phyloP scores from a whole-genome alignment of 2,113 vertebrate genomes.

The Ptilonorhynchus violaceus region DNA sequence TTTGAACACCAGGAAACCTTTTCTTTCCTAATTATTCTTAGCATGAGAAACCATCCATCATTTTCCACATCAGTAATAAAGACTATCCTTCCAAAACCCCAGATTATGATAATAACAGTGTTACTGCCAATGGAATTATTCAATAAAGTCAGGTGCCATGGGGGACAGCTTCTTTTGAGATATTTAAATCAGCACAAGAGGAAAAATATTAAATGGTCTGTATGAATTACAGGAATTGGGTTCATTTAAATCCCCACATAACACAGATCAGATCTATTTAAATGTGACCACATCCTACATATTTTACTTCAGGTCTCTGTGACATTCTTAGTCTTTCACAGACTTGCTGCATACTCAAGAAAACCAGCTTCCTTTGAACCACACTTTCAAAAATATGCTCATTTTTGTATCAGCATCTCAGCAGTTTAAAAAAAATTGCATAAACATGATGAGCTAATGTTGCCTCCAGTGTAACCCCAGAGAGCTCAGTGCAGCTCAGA shows the following conservation, averaged over 20 bases:
- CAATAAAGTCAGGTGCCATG: not conserved
- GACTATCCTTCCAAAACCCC: not conserved
- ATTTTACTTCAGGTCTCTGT: not conserved
- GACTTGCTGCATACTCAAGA: not conserved
- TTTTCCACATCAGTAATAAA: not conserved
- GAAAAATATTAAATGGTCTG: not conserved
- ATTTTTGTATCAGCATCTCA: not conserved
- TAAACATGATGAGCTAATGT: not conserved
- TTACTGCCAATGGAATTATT: slow-evolving; percentile 6
- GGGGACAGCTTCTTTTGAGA: not conserved
- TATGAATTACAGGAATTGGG: not conserved
- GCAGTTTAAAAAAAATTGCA: not conserved
- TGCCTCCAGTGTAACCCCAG: not conserved
- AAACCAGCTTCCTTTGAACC: not conserved
- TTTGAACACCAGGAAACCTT: slow-evolving; percentile 1
- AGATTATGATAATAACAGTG: not conserved
- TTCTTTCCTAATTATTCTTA: slow-evolving; percentile 19
- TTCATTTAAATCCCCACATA: not conserved
- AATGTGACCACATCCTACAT: not conserved
- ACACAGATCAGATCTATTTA: not conserved
- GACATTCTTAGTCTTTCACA: not conserved
- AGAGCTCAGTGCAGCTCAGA: not conserved
- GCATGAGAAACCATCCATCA: not conserved
- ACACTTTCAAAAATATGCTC: not conserved
- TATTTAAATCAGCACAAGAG: slow-evolving; percentile 8